Evolutionary conservation across 2,888 invertebrate genomes (phyloP), one percentile per base, ranked within the genome.

Genomic region (Hirtodrosophila duncani): DNA sequence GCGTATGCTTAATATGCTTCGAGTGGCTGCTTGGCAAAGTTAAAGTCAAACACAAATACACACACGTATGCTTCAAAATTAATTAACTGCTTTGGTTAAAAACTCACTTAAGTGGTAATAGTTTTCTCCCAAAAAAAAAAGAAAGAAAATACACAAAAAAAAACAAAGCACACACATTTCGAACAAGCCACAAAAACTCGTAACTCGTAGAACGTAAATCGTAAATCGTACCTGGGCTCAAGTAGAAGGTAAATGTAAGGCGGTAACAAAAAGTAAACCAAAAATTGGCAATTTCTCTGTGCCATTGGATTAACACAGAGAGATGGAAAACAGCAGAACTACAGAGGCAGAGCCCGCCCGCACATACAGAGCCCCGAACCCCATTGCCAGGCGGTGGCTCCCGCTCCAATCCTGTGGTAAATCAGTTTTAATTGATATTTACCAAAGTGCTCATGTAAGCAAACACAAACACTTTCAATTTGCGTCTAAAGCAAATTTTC

Each of bases 341-440:
- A 26, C 31, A 9, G 36, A 14, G 20, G 53, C 14, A 36, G 20
- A 52, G 34, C 30, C 31, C 39, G 24, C 21, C 29, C n/a, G 26
- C 39, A 14, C 29, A 33, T 30, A 10, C 27, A 26, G 18, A 24
- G n/a, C n/a, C n/a, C n/a, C n/a, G n/a, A n/a, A n/a, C n/a, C n/a
- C n/a, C n/a, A n/a, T n/a, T n/a, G n/a, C n/a, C n/a, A n/a, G n/a
- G n/a, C n/a, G n/a, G n/a, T n/a, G n/a, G n/a, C n/a, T n/a, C n/a
- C n/a, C n/a, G n/a, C 42, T 23, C 26, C 29, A 24, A 36, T 21
- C 14, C 13, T 33, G 42, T 53, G 45, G 75, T 63, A 69, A 80
- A 78, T 63, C 75, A 69, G 75, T 75, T 75, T 75, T 75, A 75
- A 75, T 75, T 75, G 75, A 75, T 75, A 75, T 75, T 75, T 75